Evolutionary conservation across 1,140 invertebrate genomes (phyloP), one percentile per base, ranked within the genome.

Genomic region (Drosophila kikkawai): DNA sequence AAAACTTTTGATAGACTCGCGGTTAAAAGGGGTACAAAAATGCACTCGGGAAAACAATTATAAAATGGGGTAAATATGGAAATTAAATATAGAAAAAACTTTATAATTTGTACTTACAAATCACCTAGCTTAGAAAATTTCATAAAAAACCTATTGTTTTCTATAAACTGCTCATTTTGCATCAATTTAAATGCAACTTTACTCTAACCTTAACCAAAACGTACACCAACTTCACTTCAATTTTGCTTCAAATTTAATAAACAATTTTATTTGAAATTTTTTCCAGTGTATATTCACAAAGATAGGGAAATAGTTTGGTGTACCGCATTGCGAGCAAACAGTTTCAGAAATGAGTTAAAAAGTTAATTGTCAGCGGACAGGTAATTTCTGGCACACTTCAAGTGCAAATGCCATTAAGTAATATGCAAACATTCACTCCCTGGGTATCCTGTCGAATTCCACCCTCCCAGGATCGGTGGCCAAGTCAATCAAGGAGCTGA

Each of bases 331-430:
- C 75, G 60, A 70, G 58, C 50, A 78, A 79, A 59, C 84, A 78
- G 80, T 71, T 87, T 71, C 53, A 71, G 80, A 80, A 88, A 88
- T 83, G 80, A 88, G 85, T 90, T 90, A 85, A 91, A 79, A 85
- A 91, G 88, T 91, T 91, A 91, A 91, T 91, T 91, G 91, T 77
- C 82, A 68, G 77, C 71, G 90, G 79, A 91, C 90, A 91, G 90
- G 90, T 91, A 91, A 88, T 88, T 91, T 91, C 76, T 83, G 78
- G 90, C 90, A 91, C 90, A 90, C 90, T 85, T 90, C 75, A 80
- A 90, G 75, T 82, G 81, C 76, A 73, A 85, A 79, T 69, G 70
- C 81, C 74, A 85, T 85, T 83, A 91, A 85, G 75, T 90, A 91
- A 91, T 88, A 91, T 91, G 90, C 88, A 88, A 83, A 90, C 79